Percentiles rank a stretch among this genome's conserved stretches.
Evolutionary conservation across 1,140 invertebrate species (phyloP).

Genomic region (Leptestheria dahalacensis): DNA sequence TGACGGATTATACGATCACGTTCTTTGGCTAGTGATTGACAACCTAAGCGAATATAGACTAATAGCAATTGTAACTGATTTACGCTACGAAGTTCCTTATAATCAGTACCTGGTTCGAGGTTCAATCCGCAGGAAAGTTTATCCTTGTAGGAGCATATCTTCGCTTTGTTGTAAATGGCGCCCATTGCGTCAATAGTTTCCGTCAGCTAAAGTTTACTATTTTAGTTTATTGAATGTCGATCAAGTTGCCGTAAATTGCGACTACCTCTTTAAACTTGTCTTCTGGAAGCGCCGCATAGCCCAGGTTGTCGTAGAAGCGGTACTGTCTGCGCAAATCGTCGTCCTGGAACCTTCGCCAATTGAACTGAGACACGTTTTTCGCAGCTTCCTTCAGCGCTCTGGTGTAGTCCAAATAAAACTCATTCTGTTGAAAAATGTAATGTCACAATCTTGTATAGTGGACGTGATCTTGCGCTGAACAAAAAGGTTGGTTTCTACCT

Average conservation of each 20-base stretch:
- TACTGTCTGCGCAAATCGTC: slow-evolving; percentile 26
- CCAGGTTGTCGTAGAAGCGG: slow-evolving; percentile 38
- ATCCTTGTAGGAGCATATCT: slow-evolving; percentile 37
- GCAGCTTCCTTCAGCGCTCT: slow-evolving; percentile 13
- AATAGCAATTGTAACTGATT: slow-evolving; percentile 25
- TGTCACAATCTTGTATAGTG: no score
- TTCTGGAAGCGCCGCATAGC: slow-evolving; percentile 49
- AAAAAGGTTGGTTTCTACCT: neutral
- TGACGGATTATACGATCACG: no score
- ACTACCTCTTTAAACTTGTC: slow-evolving; percentile 32
- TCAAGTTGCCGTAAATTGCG: neutral
- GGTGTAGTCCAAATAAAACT: neutral
- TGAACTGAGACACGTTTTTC: slow-evolving; percentile 18
- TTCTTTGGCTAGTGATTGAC: no score
- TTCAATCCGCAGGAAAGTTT: slow-evolving; percentile 48
- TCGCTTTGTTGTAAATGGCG: slow-evolving; percentile 28
- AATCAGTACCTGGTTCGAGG: slow-evolving; percentile 50
- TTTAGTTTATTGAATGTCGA: neutral
- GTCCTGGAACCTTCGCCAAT: slow-evolving; percentile 28
- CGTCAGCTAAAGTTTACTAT: slow-evolving; percentile 39
- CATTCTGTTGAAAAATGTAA: neutral
- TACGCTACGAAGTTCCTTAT: slow-evolving; percentile 39
- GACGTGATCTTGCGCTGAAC: no score
- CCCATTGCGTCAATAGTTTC: slow-evolving; percentile 25
- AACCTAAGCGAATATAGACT: neutral